phyloP scores from a whole-genome alignment of 2,797 vertebrate species.

The Ctenochaetus hawaiiensis region DNA sequence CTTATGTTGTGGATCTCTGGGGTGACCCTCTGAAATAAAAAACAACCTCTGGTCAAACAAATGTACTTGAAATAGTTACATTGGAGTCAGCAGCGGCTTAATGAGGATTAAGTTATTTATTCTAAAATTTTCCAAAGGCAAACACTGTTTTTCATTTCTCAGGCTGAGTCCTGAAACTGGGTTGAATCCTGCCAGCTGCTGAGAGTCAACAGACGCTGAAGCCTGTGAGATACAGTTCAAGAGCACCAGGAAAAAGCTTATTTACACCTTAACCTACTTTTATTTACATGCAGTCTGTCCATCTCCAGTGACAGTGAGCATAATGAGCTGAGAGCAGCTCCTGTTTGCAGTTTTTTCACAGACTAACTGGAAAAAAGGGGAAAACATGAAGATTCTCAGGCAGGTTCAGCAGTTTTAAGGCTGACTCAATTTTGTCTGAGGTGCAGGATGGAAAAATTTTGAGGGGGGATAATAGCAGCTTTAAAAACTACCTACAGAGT shows the following conservation, averaged over 20 bases:
- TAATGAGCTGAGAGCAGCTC: neutral
- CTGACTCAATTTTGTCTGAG: too few relatives aligned
- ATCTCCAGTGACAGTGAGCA: neutral
- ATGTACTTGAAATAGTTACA: neutral
- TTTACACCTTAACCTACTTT: neutral
- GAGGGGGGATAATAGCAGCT: too few relatives aligned
- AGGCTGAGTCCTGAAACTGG: neutral
- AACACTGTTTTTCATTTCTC: too few relatives aligned
- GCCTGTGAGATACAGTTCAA: too few relatives aligned
- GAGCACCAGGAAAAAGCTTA: neutral
- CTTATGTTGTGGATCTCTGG: constrained; percentile 91
- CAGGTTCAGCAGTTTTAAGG: too few relatives aligned
- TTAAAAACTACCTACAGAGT: too few relatives aligned
- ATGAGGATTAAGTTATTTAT: neutral
- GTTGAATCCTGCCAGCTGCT: neutral
- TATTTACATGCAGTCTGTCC: neutral
- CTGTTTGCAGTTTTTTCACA: too few relatives aligned
- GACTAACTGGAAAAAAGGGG: too few relatives aligned
- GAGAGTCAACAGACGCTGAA: too few relatives aligned
- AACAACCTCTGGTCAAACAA: neutral
- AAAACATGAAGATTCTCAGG: too few relatives aligned
- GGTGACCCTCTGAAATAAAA: constrained; percentile 75
- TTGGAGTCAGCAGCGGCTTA: neutral
- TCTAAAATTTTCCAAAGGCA: neutral
- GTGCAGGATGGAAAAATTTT: too few relatives aligned